A percentile compares a stretch with the other conserved stretches of the same genome.
Evolutionary conservation across 2,888 invertebrate species (phyloP).

Genomic region (Erebia epiphron): DNA sequence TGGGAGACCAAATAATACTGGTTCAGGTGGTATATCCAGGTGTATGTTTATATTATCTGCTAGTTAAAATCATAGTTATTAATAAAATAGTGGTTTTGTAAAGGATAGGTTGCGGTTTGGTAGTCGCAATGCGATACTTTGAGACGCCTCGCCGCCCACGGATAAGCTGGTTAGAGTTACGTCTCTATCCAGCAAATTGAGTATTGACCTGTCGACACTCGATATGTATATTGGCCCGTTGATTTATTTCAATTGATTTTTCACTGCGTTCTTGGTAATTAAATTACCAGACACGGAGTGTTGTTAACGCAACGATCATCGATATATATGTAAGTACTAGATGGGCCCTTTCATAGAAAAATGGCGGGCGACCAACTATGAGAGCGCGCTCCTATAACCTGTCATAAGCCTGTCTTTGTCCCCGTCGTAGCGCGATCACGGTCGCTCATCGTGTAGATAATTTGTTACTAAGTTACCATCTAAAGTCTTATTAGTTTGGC

Average conservation of each 20-base stretch:
- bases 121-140: conserved; percentile 58
- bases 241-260: conserved; percentile 43
- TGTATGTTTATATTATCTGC: not conserved
- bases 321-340: no score
- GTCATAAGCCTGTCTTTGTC: no score
- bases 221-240: conserved; percentile 48
- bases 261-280: conserved; percentile 39
- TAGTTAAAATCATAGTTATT: conserved; percentile 21
- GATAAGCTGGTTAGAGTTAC: conserved; percentile 56
- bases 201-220: conserved; percentile 62
- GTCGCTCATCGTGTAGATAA: no score
- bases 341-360: no score
- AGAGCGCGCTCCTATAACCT: no score
- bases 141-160: conserved; percentile 62
- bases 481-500: no score
- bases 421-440: no score
- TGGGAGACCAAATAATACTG: not conserved
- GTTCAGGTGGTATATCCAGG: not conserved
- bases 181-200: conserved; percentile 63
- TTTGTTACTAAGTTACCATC: no score
- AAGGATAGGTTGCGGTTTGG: conserved; percentile 64
- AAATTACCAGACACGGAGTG: conserved; percentile 35
- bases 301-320: conserved; percentile 30
- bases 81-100: conserved; percentile 46
- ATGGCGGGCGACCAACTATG: no score